These are phyloP conservation scores for Triplophysa yarkandensis DNA, from an alignment of 2,797 vertebrate species.

Conservation along the genomic window DNA sequence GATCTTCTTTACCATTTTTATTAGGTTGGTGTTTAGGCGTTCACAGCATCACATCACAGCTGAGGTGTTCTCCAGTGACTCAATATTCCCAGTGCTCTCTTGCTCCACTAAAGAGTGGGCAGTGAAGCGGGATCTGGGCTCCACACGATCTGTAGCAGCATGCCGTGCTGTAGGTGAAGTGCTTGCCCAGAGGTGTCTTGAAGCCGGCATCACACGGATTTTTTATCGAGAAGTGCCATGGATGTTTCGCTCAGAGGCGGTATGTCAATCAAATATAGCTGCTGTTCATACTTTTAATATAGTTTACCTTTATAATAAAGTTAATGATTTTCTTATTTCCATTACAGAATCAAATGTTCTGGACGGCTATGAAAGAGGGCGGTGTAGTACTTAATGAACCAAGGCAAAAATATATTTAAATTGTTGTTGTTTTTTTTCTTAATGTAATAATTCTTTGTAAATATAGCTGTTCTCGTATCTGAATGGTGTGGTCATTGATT, in stretches of 20 bases:
- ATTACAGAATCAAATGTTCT: slow-evolving; percentile 82
- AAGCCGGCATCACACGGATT: slow-evolving; percentile 89
- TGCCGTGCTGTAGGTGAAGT: slow-evolving; percentile 87
- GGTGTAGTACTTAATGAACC: slow-evolving; percentile 86
- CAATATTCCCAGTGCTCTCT: slow-evolving; percentile 77
- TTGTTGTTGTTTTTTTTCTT: slow-evolving; percentile 17
- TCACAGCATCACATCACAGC: slow-evolving; percentile 84
- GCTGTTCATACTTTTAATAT: neutral
- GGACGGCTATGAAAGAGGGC: slow-evolving; percentile 82
- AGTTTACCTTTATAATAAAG: neutral
- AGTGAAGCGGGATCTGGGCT: slow-evolving; percentile 83
- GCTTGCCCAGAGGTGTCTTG: slow-evolving; percentile 85
- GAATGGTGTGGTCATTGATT: slow-evolving; percentile 20
- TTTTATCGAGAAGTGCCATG: slow-evolving; percentile 85
- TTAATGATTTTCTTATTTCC: neutral
- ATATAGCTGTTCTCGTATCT: slow-evolving; percentile 13
- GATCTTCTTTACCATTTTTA: neutral
- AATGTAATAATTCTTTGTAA: slow-evolving; percentile 15
- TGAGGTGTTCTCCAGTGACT: slow-evolving; percentile 77
- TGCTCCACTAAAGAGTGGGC: slow-evolving; percentile 94
- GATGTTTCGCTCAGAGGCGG: slow-evolving; percentile 74
- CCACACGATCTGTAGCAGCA: slow-evolving; percentile 79
- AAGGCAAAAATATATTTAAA: slow-evolving; percentile 76
- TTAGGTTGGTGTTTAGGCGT: slow-evolving; percentile 82
- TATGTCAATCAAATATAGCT: slow-evolving; percentile 60